phyloP scores from a whole-genome alignment of 2,113 vertebrate genomes.

The Clarias gariepinus region DNA sequence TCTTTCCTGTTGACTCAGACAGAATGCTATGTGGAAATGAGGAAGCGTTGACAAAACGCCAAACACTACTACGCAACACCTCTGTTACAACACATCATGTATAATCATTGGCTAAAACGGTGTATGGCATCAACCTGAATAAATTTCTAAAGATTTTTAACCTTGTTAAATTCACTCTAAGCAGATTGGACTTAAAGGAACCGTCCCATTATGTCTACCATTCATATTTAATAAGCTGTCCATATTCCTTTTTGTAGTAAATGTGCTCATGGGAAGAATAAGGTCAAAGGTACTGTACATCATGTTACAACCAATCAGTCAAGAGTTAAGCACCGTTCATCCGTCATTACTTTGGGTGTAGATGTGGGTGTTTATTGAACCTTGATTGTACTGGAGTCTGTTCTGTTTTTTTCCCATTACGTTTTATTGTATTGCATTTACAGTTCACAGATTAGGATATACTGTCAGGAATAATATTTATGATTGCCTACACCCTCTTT shows the following conservation, averaged over 20 bases:
- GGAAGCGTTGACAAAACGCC: slow-evolving; percentile 6
- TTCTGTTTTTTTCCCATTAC: not conserved
- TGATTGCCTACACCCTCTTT: not conserved
- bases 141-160: not conserved
- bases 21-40: slow-evolving; percentile 10
- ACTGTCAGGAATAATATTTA: not conserved
- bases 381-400: not conserved
- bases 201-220: not conserved
- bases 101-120: slow-evolving; percentile 1
- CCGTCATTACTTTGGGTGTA: not conserved
- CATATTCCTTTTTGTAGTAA: not conserved
- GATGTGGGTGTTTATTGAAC: not conserved
- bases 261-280: not conserved
- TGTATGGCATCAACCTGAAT: not conserved
- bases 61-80: not conserved
- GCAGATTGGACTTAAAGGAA: not conserved
- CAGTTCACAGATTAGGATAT: not conserved
- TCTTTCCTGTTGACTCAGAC: not conserved
- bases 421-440: not conserved
- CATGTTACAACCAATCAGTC: slow-evolving; percentile 1
- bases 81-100: slow-evolving; percentile 28
- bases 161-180: not conserved
- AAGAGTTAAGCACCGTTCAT: not conserved
- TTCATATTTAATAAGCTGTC: slow-evolving; percentile 33
- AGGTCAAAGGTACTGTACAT: not conserved